Conservation (phyloP, 2,113 vertebrate species). For the Gymnarchus niloticus region DNA sequence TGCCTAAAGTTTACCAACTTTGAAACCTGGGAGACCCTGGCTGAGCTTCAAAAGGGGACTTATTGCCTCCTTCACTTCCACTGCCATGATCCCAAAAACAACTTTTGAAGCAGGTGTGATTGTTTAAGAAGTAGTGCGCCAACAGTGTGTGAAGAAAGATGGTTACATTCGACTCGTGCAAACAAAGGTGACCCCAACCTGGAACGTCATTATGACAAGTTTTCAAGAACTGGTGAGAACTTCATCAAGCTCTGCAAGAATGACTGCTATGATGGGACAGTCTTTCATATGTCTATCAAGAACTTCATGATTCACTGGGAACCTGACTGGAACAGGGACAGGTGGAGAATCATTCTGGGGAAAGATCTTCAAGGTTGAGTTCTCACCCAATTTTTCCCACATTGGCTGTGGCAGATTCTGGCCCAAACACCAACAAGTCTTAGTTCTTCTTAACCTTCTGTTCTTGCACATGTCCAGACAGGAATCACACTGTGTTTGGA, state of each 20-base stretch:
- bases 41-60: constrained; percentile 88
- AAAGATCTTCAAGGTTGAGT: constrained; percentile 88
- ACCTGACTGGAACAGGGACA: constrained; percentile 90
- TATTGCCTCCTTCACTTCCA: constrained; percentile 93
- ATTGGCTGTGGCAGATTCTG: constrained; percentile 89
- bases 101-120: constrained; percentile 90
- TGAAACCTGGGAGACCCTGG: constrained; percentile 87
- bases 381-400: constrained; percentile 88
- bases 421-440: constrained; percentile 95
- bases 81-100: constrained; percentile 88
- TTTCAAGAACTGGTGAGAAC: constrained; percentile 89
- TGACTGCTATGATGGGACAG: constrained; percentile 80
- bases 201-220: constrained; percentile 93
- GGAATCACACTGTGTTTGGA: constrained; percentile 90
- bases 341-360: constrained; percentile 96
- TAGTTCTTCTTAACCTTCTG: constrained; percentile 98
- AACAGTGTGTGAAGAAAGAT: constrained; percentile 91
- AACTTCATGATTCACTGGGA: constrained; percentile 99
- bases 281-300: constrained; percentile 91
- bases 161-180: constrained; percentile 90
- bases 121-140: constrained; percentile 84
- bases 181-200: constrained; percentile 88
- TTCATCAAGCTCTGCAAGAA: constrained; percentile 89
- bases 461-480: constrained; percentile 88
- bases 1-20: constrained; percentile 86